These are phyloP conservation scores for Carapus acus DNA, from an alignment of 2,797 vertebrate species.

Conservation along the genomic window DNA sequence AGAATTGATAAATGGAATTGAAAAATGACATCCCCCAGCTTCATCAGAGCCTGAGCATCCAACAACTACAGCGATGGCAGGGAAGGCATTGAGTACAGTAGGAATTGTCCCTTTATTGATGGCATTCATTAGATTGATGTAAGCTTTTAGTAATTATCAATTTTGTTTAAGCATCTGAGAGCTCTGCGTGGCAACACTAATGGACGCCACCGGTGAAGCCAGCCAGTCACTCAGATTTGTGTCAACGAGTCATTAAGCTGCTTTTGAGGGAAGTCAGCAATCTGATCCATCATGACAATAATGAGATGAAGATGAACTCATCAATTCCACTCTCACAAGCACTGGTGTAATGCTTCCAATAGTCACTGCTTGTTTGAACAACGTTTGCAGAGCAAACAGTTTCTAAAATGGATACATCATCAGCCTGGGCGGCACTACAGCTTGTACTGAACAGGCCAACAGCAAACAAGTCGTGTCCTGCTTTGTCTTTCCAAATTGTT, in stretches of 20 bases:
- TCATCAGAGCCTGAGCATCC: slow-evolving; percentile 39
- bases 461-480: slow-evolving; percentile 26
- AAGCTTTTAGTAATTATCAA: slow-evolving; percentile 72
- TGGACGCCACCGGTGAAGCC: slow-evolving; percentile 67
- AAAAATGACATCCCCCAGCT: slow-evolving; percentile 43
- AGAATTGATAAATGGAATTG: slow-evolving; percentile 46
- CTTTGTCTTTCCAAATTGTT: too few relatives aligned
- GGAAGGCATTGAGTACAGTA: slow-evolving; percentile 63
- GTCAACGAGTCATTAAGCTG: slow-evolving; percentile 76
- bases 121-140: slow-evolving; percentile 71
- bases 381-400: slow-evolving; percentile 21
- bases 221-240: slow-evolving; percentile 71
- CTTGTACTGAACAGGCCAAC: slow-evolving; percentile 29
- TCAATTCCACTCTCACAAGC: slow-evolving; percentile 67
- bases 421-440: slow-evolving; percentile 42
- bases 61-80: slow-evolving; percentile 42
- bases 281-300: slow-evolving; percentile 77
- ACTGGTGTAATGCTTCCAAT: slow-evolving; percentile 28
- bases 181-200: slow-evolving; percentile 66
- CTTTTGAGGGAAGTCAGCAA: slow-evolving; percentile 74
- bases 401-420: slow-evolving; percentile 42
- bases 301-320: slow-evolving; percentile 75
- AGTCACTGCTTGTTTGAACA: slow-evolving; percentile 31
- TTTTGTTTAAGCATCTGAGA: slow-evolving; percentile 73
- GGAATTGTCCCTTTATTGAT: slow-evolving; percentile 65